Base-by-base conservation (phyloP, 2,113 vertebrate genomes). In the Coregonus clupeaformis region DNA sequence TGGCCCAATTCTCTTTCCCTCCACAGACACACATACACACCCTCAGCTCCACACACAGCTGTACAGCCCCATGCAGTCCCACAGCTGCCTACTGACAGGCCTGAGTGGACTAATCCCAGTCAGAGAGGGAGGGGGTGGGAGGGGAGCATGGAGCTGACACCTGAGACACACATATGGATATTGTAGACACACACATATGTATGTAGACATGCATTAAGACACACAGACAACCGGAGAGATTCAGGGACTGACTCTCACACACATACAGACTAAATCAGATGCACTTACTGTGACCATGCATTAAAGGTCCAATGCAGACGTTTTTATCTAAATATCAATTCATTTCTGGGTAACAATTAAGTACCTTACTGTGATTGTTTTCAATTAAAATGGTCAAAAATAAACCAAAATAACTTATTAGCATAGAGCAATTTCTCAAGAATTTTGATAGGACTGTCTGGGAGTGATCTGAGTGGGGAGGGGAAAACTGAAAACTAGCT, bases 51-150 rank as follows among this genome's bases (percentile, higher is more conserved):
- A 67, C 36, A 45, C 14, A 71, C 71, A 74, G 77, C 74, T 66
- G 70, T 59, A 79, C 25, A 82, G 68, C 68, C 45, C 60, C 47
- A 18, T 64, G 36, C 36, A 42, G 36, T 3, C 36, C 9, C 36
- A 42, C 36, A 42, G 36, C 36, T 42, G 36, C 36, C 36, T 42
- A 12, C 36, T 42, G 36, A 42, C 24, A 69, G 74, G n/a, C 12
- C 69, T 63, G 29, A 67, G 24, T 74, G 64, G 75, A 80, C 79
- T 82, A 76, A 77, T 57, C 36, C 57, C 57, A 70, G 29, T 70
- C 12, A 57, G 71, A 71, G 45, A 63, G 32, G 22, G 24, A 74
- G 5, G 1, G 7, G 57, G 42, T 36, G 45, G 66, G 30, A 42
- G 68, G 20, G 49, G 25, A 42, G 29, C 27, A 29, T 25, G 72